Percentiles rank a stretch among this genome's conserved stretches.
Conservation (phyloP, 2,888 invertebrate genomes). For the Morinoia aosen region DNA sequence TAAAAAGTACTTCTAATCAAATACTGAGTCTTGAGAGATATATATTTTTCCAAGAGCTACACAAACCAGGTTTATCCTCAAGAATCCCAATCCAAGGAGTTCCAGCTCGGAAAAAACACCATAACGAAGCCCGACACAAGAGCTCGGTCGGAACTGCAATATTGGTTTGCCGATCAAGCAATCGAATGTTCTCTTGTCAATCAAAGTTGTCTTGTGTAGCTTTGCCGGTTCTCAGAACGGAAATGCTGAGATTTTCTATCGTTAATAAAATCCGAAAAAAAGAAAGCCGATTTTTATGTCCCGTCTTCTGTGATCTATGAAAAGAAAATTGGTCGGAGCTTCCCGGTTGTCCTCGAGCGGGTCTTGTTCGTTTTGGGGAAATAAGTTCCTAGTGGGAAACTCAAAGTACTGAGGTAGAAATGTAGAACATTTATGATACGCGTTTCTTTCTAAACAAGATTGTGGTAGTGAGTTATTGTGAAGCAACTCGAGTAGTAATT, state of each 20-base stretch:
- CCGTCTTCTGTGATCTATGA: background rate
- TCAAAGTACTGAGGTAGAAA: background rate
- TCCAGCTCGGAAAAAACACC: background rate
- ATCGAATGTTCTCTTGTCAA: constrained; percentile 17
- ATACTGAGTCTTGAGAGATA: background rate
- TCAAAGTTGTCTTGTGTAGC: background rate
- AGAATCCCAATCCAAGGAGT: background rate
- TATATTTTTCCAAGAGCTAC: background rate
- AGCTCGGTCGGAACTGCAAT: background rate
- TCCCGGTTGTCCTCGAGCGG: background rate
- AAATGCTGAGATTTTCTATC: constrained; percentile 12
- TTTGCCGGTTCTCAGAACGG: background rate
- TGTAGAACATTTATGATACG: background rate
- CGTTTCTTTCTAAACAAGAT: background rate
- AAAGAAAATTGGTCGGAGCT: background rate
- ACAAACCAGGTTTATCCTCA: background rate
- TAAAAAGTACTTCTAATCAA: background rate
- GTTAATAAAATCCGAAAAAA: background rate
- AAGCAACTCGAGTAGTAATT: no score
- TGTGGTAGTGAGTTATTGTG: no score
- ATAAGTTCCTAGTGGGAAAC: background rate
- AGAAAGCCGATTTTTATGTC: constrained; percentile 4
- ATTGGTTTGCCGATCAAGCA: constrained; percentile 17
- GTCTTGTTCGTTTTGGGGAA: background rate
- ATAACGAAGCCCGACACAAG: background rate